Evolutionary conservation across 2,797 vertebrate species (phyloP), one percentile per base, ranked within the genome.

Genomic region (Rousettus madagascariensis): DNA sequence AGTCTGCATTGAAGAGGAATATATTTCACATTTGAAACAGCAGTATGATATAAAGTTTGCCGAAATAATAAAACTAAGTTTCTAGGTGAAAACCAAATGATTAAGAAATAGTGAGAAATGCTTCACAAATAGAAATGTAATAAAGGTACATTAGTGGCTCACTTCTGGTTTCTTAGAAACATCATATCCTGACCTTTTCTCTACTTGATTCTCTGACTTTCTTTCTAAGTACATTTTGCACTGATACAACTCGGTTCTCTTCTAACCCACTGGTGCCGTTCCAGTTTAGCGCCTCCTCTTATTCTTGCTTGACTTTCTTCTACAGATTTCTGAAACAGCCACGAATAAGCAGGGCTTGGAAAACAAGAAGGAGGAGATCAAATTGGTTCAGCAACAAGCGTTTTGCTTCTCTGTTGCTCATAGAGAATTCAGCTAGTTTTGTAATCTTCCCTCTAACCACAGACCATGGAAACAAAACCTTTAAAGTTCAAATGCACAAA

Each of bases 401-500:
- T 94, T 71, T 57, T 28, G 53, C 53, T 98, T 97, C 96, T 61
- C 86, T 96, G 55, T 94, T 97, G 96, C 97, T 98, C 96, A 95
- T 19, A 94, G 79, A 97, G 57, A 86, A 97, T 98, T 98, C 97
- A 96, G 88, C 63, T 86, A 66, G 1, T 96, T 97, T 98, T 98
- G 84, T 98, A 65, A 95, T 97, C 97, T 97, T 94, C 53, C 16
- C 63, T 72, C 97, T 90, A 96, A 93, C 96, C 97, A 77, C 28
- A 98, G 96, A 98, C 88, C 94, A 97, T 97, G 86, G 74, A 98
- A 98, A 97, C 90, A 96, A 98, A 97, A 93, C 41, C 90, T 98
- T 98, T 98, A 97, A 98, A 98, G 97, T 98, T 98, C 97, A 98
- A 98, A 98, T 85, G 61, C 43, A 97, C 93, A 98, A 96, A 96